Evolutionary conservation across 2,113 vertebrate species (phyloP).

Genomic region (Pygoscelis antarcticus): DNA sequence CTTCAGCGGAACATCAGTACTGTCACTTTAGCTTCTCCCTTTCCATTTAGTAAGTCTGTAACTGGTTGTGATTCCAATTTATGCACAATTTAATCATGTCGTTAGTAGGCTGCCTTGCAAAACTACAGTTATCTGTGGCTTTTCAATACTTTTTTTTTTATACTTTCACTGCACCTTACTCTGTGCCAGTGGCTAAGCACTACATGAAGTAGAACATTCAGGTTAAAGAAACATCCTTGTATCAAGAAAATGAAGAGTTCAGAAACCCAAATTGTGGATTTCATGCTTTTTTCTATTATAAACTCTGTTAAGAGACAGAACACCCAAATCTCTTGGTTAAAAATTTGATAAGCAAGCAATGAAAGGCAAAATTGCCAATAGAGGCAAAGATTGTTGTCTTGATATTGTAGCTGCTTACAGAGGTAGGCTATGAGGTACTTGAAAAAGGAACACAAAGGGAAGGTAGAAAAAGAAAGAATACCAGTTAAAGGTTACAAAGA

Average conservation of each 20-base stretch:
- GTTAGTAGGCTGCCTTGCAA: background rate
- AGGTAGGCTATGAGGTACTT: background rate
- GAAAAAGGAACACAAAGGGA: background rate
- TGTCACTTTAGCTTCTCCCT: background rate
- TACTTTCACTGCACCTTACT: background rate
- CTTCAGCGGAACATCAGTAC: background rate
- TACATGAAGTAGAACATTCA: background rate
- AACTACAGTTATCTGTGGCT: background rate
- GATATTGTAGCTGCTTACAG: background rate
- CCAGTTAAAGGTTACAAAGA: background rate
- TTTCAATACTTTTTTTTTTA: background rate
- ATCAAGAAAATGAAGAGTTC: background rate
- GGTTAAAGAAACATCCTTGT: background rate
- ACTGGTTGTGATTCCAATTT: background rate
- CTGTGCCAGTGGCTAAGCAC: background rate
- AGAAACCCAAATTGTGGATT: background rate
- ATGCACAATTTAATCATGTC: background rate
- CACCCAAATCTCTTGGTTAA: background rate
- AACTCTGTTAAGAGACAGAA: background rate
- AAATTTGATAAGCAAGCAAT: background rate
- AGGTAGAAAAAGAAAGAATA: background rate
- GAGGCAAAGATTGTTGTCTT: background rate
- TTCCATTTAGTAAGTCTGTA: background rate
- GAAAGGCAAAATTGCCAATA: background rate
- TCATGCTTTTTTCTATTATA: background rate